These are phyloP conservation scores for Apis florea DNA, from an alignment of 1,140 invertebrate genomes.

Conservation along the genomic window DNA sequence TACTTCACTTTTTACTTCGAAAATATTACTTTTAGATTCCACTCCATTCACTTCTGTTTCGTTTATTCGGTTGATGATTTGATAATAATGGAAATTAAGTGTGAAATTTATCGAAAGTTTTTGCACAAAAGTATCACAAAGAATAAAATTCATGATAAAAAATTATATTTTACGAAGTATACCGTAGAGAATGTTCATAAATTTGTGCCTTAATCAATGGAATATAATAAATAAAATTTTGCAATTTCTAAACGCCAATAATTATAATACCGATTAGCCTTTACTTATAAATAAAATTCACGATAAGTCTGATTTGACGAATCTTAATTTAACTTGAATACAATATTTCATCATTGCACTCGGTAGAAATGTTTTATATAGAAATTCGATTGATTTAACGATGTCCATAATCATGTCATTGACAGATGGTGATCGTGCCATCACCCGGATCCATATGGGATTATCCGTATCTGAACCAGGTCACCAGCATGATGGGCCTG, in stretches of 20 bases:
- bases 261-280: neutral
- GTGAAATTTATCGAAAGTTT: neutral
- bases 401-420: neutral
- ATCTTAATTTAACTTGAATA: no score
- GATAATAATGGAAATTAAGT: neutral
- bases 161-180: no score
- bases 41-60: neutral
- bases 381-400: neutral
- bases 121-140: neutral
- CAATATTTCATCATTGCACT: no score
- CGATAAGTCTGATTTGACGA: no score
- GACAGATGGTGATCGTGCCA: conserved; percentile 52
- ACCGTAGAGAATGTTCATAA: no score
- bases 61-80: neutral
- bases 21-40: no score
- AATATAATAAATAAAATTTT: neutral
- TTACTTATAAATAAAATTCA: no score
- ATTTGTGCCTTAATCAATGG: no score
- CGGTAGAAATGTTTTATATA: neutral
- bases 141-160: no score
- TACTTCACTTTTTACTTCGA: neutral
- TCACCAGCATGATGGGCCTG: conserved; percentile 46
- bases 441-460: conserved; percentile 57
- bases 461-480: conserved; percentile 49
- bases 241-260: neutral